These are phyloP conservation scores for Ctenosaura bakeri DNA, from an alignment of 2,797 vertebrate species.

Conservation along the genomic window DNA sequence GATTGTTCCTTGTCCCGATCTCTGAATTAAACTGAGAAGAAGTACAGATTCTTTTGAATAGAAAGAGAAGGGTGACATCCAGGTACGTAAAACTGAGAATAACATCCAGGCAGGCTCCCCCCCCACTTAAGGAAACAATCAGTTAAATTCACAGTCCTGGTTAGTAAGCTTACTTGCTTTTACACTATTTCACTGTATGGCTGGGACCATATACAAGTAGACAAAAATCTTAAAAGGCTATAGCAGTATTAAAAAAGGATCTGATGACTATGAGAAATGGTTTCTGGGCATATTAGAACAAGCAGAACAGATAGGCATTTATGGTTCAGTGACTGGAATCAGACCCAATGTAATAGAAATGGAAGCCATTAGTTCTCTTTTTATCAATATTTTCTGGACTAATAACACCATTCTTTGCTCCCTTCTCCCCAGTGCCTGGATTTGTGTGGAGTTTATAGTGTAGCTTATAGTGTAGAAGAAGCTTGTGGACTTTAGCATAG, in stretches of 20 bases:
- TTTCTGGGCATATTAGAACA: conserved; percentile 3
- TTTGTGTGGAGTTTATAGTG: conserved; percentile 43
- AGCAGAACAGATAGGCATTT: conserved; percentile 2
- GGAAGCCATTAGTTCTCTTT: conserved; percentile 41
- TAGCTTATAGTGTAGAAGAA: neutral
- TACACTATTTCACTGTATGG: neutral
- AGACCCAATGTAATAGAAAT: neutral
- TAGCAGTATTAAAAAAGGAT: neutral
- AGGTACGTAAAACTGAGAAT: conserved; percentile 16
- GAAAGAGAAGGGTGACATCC: conserved; percentile 26
- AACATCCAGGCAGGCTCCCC: neutral
- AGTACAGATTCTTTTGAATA: conserved; percentile 39
- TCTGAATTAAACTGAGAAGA: conserved; percentile 8
- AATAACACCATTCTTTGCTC: conserved; percentile 54
- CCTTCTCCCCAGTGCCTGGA: neutral
- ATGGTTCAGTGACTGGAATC: conserved; percentile 38
- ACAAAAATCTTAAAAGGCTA: conserved; percentile 20
- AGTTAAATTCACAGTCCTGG: conserved; percentile 11
- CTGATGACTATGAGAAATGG: neutral
- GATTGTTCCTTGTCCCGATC: neutral
- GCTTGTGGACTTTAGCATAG: neutral
- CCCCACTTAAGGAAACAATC: conserved; percentile 14
- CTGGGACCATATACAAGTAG: neutral
- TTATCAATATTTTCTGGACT: neutral
- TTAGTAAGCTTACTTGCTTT: neutral